Conservation (phyloP, 2,888 invertebrate species). For the Sinotaia quadrata region DNA sequence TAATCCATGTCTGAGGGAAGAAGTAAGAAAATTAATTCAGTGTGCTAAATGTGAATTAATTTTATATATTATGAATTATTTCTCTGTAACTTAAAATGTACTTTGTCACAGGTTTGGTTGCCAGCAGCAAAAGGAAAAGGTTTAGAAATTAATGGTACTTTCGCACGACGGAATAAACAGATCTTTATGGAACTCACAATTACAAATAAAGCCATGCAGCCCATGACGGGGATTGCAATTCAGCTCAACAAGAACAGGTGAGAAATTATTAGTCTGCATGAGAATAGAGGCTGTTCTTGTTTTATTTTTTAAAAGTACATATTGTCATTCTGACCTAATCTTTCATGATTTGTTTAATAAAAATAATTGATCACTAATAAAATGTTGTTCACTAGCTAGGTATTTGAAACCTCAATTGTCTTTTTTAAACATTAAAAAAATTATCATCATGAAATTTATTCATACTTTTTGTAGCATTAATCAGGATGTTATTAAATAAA, state of each 20-base stretch:
- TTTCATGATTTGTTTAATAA: too few species aligned
- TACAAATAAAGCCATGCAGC: slow-evolving; percentile 98
- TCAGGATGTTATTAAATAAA: too few species aligned
- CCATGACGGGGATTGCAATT: slow-evolving; percentile 96
- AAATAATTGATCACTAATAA: too few species aligned
- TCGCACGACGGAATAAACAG: slow-evolving; percentile 85
- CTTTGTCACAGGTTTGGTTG: slow-evolving; percentile 80
- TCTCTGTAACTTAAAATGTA: not conserved
- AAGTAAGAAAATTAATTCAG: not conserved
- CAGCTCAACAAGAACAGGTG: slow-evolving; percentile 95
- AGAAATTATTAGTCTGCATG: too few species aligned
- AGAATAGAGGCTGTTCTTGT: not conserved
- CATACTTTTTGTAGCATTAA: not conserved
- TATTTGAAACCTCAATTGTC: not conserved
- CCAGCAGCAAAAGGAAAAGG: slow-evolving; percentile 94
- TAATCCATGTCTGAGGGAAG: too few species aligned
- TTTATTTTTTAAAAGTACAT: too few species aligned
- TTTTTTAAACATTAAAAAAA: not conserved
- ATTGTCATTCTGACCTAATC: too few species aligned
- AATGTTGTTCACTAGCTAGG: too few species aligned
- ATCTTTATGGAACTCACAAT: slow-evolving; percentile 96
- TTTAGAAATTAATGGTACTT: slow-evolving; percentile 95
- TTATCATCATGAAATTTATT: not conserved
- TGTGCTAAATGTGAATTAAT: not conserved
- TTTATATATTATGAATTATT: not conserved